Evolutionary conservation across 2,797 vertebrate genomes (phyloP).

Genomic region (Okamejei kenojei): DNA sequence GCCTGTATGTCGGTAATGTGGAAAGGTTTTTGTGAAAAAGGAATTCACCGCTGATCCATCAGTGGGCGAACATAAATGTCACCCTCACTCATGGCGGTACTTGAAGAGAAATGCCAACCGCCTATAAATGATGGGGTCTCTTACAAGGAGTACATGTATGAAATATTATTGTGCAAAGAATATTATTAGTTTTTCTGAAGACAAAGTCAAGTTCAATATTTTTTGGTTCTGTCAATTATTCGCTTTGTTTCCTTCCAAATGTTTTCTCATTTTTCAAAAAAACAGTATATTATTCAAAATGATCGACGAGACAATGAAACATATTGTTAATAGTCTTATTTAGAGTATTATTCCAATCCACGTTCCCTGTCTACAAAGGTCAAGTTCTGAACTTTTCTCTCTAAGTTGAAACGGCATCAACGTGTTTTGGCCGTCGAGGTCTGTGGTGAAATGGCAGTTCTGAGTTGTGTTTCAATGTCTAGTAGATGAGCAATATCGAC

Average conservation of each 20-base stretch:
- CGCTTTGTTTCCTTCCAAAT: neutral
- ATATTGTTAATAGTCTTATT: neutral
- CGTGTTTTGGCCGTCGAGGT: neutral
- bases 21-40: neutral
- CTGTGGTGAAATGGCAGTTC: neutral
- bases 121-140: conserved; percentile 13
- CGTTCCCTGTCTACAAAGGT: neutral
- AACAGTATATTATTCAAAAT: neutral
- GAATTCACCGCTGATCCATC: neutral
- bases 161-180: neutral
- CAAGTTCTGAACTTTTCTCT: neutral
- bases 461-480: no score
- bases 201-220: neutral
- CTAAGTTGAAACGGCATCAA: neutral
- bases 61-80: conserved; percentile 7
- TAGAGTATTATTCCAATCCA: neutral
- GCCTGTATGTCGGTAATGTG: neutral
- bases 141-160: neutral
- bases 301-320: neutral
- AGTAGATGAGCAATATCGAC: neutral
- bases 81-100: neutral
- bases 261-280: neutral
- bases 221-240: neutral
- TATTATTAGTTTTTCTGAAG: conserved; percentile 7
- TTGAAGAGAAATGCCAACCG: neutral